Base-by-base conservation (phyloP, 2,888 invertebrate species). In the Hypselothyrea guttata region DNA sequence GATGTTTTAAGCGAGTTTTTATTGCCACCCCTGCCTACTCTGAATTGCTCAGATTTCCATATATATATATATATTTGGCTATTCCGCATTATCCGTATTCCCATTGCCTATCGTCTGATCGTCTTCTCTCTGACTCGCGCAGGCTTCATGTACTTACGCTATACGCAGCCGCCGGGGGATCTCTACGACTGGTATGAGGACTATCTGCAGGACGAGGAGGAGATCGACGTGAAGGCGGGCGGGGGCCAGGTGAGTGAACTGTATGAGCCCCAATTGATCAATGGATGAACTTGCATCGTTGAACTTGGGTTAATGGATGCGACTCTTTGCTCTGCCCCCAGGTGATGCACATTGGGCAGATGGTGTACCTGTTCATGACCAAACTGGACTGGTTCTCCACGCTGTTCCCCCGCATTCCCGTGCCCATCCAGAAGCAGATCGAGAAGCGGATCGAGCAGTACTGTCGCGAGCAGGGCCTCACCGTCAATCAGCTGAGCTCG, bases 321-420 rank as follows among this genome's bases (percentile, higher is more conserved):
- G n/a, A n/a, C n/a, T 7, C 12, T 37, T 12, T 9, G 5, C n/a
- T 1, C 28, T 8, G 13, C 41, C 33, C 38, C n/a, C 18, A 90
- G 89, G 75, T 91, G 37, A 96, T 98, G 92, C 95, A 95, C 15
- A 95, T 99, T 55, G 99, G 99, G 0, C 95, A 96, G 75, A 94
- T 99, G 91, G 92, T 96, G 11, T 93, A 97, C 35, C 97, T 97
- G 89, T 97, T 97, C 93, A 92, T 99, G 49, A 95, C 96, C 57
- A 98, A 99, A 89, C 91, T 99, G 56, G 99, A 99, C 89, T 99
- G 99, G 99, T 99, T 98, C 91, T 97, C 97, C 35, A 99, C 99
- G 0, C 92, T 99, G 12, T 99, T 99, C 89, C 99, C 99, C 0
- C 93, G 99, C 73, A 99, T 99, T 89, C 99, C 99, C 0, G 99